Conservation (phyloP, 1,140 invertebrate genomes). For the Drosophila arizonae region DNA sequence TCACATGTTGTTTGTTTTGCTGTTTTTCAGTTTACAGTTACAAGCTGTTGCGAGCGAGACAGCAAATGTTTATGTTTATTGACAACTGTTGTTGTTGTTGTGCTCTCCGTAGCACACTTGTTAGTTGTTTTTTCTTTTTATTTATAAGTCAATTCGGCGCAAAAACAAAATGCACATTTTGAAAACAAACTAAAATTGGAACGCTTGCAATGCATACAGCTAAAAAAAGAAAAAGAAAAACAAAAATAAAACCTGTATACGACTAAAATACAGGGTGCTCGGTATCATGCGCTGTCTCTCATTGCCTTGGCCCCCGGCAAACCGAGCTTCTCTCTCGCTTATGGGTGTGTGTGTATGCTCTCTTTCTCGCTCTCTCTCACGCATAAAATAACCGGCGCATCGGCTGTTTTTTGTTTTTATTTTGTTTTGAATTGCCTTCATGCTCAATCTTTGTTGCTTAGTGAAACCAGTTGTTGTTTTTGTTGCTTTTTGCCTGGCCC, state of each 20-base stretch:
- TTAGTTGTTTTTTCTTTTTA: background rate
- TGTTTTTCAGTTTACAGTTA: conserved; percentile 50
- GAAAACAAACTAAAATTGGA: conserved; percentile 57
- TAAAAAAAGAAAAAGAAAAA: background rate
- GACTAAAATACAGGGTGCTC: conserved; percentile 54
- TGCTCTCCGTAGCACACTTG: background rate
- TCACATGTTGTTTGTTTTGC: conserved; percentile 75
- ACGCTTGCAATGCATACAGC: conserved; percentile 38
- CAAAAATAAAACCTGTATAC: conserved; percentile 57
- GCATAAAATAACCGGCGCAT: conserved; percentile 65
- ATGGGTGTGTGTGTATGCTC: background rate
- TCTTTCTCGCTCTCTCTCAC: conserved; percentile 37
- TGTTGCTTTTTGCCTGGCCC: conserved; percentile 47
- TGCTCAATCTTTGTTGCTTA: conserved; percentile 52
- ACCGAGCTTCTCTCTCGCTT: conserved; percentile 16
- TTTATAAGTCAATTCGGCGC: background rate
- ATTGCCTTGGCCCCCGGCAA: conserved; percentile 20
- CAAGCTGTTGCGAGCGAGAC: conserved; percentile 41
- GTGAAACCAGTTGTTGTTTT: conserved; percentile 72
- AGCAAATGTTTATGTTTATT: conserved; percentile 28
- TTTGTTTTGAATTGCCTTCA: conserved; percentile 62
- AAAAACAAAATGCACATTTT: background rate
- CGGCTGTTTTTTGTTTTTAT: conserved; percentile 73
- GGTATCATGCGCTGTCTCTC: conserved; percentile 34
- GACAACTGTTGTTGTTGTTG: conserved; percentile 9